Conservation (phyloP, 1,140 invertebrate genomes). For the Ectropis grisescens region DNA sequence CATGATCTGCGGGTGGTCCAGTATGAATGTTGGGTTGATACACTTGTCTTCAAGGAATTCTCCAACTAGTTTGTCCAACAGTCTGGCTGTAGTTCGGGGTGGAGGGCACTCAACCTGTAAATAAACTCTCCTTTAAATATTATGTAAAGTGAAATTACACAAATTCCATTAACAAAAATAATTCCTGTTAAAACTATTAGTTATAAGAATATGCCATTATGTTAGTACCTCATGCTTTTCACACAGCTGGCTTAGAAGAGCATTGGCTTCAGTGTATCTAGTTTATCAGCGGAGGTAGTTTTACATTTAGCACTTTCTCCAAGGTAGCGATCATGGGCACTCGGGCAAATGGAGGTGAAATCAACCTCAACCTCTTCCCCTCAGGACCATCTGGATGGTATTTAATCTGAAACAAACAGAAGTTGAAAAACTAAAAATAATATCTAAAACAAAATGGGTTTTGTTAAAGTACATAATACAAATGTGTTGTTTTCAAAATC, state of each 20-base stretch:
- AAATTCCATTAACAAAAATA: too few relatives aligned
- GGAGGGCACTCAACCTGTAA: conserved; percentile 87
- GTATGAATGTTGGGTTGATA: conserved; percentile 97
- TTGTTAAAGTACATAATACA: too few relatives aligned
- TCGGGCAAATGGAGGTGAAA: conserved; percentile 96
- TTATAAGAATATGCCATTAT: too few relatives aligned
- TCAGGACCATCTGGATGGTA: conserved; percentile 96
- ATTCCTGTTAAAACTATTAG: too few relatives aligned
- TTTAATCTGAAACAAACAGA: conserved; percentile 80
- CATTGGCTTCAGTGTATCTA: conserved; percentile 78
- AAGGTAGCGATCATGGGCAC: conserved; percentile 93
- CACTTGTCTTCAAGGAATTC: conserved; percentile 96
- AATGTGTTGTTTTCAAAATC: too few relatives aligned
- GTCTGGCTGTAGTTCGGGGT: conserved; percentile 91
- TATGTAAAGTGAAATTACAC: too few relatives aligned
- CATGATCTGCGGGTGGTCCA: conserved; percentile 99
- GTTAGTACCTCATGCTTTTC: conserved; percentile 81
- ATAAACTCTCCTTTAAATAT: too few relatives aligned
- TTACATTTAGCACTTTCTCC: conserved; percentile 85
- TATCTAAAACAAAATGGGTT: too few relatives aligned
- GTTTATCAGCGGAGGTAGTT: conserved; percentile 84
- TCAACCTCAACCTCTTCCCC: conserved; percentile 88
- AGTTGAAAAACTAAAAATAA: too few relatives aligned
- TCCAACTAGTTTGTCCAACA: conserved; percentile 97
- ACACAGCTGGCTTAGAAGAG: conserved; percentile 88